phyloP scores from a whole-genome alignment of 2,888 invertebrate genomes.

The Eudemis profundana region DNA sequence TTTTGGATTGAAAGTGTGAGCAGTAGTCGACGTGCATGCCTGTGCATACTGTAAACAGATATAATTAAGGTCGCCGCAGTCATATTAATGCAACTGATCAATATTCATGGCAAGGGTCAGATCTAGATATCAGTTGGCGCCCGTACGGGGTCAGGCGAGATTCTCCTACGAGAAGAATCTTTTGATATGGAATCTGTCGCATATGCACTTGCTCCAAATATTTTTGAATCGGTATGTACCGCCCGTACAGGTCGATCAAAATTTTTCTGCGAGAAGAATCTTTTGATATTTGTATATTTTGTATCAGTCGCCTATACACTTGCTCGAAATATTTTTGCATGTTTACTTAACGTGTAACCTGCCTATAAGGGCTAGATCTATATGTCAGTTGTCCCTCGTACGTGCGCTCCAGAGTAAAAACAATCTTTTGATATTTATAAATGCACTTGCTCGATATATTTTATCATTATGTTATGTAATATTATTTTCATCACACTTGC shows the following conservation, averaged over 20 bases:
- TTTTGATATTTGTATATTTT: slow-evolving; percentile 18
- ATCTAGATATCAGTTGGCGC: slow-evolving; percentile 60
- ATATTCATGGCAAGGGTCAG: slow-evolving; percentile 71
- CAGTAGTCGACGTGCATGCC: slow-evolving; percentile 57
- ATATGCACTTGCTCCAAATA: background rate
- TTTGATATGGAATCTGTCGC: background rate
- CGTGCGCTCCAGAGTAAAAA: too few species aligned
- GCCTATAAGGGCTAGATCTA: too few species aligned
- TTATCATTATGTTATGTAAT: too few species aligned
- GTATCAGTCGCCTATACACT: background rate
- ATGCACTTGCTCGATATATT: too few species aligned
- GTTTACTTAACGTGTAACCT: too few species aligned
- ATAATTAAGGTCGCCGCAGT: slow-evolving; percentile 72
- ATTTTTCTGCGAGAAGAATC: slow-evolving; percentile 45
- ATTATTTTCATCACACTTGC: too few species aligned
- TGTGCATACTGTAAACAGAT: slow-evolving; percentile 69
- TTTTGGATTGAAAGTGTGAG: slow-evolving; percentile 5
- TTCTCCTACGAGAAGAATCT: slow-evolving; percentile 41
- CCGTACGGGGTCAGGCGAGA: slow-evolving; percentile 54
- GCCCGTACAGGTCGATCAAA: slow-evolving; percentile 53
- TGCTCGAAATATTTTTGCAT: background rate
- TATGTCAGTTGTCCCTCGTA: too few species aligned
- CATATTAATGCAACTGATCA: slow-evolving; percentile 68
- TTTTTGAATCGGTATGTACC: slow-evolving; percentile 27
- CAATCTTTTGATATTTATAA: too few species aligned